Percentiles rank a stretch among this genome's conserved stretches.
phyloP scores from a whole-genome alignment of 2,888 invertebrate species.

The Agrotis ipsilon region DNA sequence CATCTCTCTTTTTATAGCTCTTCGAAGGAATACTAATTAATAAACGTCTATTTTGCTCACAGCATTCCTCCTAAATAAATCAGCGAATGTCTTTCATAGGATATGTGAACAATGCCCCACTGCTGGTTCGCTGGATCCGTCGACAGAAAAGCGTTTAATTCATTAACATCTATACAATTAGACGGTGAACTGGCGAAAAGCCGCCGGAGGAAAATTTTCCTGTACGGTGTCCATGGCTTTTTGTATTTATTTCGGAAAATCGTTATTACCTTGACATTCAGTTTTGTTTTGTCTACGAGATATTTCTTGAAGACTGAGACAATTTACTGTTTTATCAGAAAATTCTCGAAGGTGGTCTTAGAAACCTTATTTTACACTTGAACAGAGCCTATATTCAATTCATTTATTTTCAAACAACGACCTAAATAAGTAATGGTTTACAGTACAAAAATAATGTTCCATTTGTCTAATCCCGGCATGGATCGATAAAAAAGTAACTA shows the following conservation, averaged over 20 bases:
- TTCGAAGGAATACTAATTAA: background rate
- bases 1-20: background rate
- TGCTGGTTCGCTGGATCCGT: slow-evolving; percentile 46
- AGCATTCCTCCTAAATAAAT: slow-evolving; percentile 6
- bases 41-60: background rate
- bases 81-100: slow-evolving; percentile 19
- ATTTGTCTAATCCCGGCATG: background rate
- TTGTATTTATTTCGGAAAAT: slow-evolving; percentile 24
- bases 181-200: slow-evolving; percentile 66
- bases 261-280: background rate
- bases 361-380: background rate
- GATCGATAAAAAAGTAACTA: background rate
- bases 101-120: slow-evolving; percentile 25
- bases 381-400: background rate
- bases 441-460: background rate
- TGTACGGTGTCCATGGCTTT: slow-evolving; percentile 67
- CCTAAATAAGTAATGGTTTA: no score
- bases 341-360: background rate
- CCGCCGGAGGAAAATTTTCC: slow-evolving; percentile 65
- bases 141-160: slow-evolving; percentile 74
- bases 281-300: background rate
- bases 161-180: slow-evolving; percentile 77
- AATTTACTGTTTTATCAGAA: no score
- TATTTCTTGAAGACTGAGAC: no score
- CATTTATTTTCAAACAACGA: background rate